A percentile compares a stretch with the other conserved stretches of the same genome.
Evolutionary conservation across 2,113 vertebrate species (phyloP).

Genomic region (Pavo muticus): DNA sequence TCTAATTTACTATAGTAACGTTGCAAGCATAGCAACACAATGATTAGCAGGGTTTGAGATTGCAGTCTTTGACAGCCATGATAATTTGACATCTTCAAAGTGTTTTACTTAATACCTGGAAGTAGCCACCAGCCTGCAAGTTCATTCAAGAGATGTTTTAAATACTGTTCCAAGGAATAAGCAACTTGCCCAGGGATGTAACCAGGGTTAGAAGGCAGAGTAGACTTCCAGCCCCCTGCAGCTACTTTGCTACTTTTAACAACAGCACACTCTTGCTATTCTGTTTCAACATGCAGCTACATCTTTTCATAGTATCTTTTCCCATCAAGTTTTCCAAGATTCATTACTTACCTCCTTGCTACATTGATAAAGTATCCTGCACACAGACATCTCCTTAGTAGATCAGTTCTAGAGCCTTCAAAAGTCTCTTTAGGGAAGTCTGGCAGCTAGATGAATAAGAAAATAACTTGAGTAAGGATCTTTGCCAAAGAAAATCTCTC

Average conservation of each 20-base stretch:
- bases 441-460: constrained; percentile 76
- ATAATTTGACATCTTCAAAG: neutral
- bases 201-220: neutral
- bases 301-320: neutral
- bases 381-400: constrained; percentile 91
- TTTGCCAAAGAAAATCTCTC: neutral
- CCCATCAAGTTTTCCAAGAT: neutral
- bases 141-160: neutral
- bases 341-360: constrained; percentile 85
- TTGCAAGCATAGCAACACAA: neutral
- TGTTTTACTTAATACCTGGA: neutral
- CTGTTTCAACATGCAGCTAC: neutral
- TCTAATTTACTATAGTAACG: neutral
- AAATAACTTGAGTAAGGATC: neutral
- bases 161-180: neutral
- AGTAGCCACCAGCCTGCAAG: neutral
- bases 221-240: neutral
- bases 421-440: constrained; percentile 90
- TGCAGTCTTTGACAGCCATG: neutral
- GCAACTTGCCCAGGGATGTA: neutral
- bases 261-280: neutral
- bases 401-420: constrained; percentile 88
- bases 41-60: neutral
- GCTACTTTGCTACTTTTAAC: neutral
- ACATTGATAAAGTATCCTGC: constrained; percentile 95